Percentiles rank a stretch among this genome's conserved stretches.
These are phyloP conservation scores for Ictalurus furcatus DNA, from an alignment of 2,113 vertebrate genomes.

Conservation along the genomic window DNA sequence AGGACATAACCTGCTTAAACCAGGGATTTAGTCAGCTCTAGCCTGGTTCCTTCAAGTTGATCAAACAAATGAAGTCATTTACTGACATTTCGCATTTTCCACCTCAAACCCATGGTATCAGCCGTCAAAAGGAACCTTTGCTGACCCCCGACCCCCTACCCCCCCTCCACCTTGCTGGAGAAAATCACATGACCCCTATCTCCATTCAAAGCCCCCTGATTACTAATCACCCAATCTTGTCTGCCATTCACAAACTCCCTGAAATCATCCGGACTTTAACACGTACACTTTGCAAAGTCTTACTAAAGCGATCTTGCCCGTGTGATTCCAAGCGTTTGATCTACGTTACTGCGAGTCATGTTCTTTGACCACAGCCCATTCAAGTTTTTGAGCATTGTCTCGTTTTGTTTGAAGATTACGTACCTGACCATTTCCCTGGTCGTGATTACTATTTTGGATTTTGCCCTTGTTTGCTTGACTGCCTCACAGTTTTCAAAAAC, in stretches of 20 bases:
- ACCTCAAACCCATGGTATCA: not conserved
- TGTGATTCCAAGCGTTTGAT: conserved; percentile 18
- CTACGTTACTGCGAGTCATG: not conserved
- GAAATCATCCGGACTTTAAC: not conserved
- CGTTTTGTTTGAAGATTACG: not conserved
- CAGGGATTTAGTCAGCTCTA: not conserved
- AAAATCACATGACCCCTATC: not conserved
- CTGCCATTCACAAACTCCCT: not conserved
- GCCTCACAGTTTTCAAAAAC: not conserved
- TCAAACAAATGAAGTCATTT: not conserved
- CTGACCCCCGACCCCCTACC: not conserved
- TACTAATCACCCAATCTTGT: not conserved
- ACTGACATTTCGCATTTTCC: not conserved
- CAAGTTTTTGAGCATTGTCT: conserved; percentile 2
- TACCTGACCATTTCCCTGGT: not conserved
- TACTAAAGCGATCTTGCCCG: not conserved
- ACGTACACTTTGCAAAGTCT: conserved; percentile 1
- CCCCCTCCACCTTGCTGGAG: not conserved
- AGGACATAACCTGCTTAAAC: not conserved
- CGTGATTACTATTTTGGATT: conserved; percentile 9
- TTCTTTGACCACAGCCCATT: not conserved
- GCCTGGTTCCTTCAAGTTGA: not conserved
- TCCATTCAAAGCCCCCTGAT: not conserved
- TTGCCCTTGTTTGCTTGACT: not conserved
- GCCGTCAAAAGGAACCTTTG: not conserved